These are phyloP conservation scores for Euplagia quadripunctaria DNA, from an alignment of 2,888 invertebrate species.

Conservation along the genomic window DNA sequence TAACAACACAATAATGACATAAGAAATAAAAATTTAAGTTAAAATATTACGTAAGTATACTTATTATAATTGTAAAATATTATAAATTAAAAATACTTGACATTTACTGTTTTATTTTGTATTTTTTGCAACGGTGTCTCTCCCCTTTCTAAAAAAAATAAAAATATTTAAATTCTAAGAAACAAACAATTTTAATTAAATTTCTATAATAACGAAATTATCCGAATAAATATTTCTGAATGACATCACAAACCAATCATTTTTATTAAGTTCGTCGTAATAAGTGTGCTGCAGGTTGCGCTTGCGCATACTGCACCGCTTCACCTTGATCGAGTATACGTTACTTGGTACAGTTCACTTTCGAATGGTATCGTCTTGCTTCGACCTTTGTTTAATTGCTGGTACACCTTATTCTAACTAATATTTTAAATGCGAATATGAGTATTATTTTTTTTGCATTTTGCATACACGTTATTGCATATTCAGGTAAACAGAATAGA, in stretches of 20 bases:
- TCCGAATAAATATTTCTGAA: not conserved
- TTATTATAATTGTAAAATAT: no score
- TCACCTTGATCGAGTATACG: conserved; percentile 55
- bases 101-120: not conserved
- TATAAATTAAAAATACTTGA: no score
- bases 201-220: not conserved
- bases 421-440: not conserved
- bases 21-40: no score
- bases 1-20: no score
- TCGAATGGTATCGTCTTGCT: conserved; percentile 31
- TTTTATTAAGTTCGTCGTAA: not conserved
- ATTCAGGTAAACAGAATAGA: no score
- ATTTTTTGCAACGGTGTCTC: no score
- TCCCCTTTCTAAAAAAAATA: not conserved
- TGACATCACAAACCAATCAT: not conserved
- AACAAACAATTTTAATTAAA: not conserved
- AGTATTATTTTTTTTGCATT: not conserved
- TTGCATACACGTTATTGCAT: no score
- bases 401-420: not conserved
- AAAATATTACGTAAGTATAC: no score
- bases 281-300: conserved; percentile 16
- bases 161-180: not conserved
- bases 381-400: conserved; percentile 14
- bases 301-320: conserved; percentile 54
- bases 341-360: conserved; percentile 16